Conservation (phyloP, 2,113 vertebrate species). For the Clarias macrocephalus region DNA sequence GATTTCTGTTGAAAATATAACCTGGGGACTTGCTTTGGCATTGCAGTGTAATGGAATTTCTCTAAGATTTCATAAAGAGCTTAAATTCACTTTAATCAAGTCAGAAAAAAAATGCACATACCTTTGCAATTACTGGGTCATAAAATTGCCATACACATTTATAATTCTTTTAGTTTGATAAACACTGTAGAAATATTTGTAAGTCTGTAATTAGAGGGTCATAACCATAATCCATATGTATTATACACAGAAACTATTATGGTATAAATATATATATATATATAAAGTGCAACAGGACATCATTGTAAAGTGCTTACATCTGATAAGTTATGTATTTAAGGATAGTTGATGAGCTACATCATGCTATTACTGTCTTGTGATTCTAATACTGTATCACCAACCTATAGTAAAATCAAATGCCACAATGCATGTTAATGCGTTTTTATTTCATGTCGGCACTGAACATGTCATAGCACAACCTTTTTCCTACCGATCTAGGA, state of each 20-base stretch:
- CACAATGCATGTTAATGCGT: too few relatives aligned
- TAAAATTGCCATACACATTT: not conserved
- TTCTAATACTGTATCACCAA: not conserved
- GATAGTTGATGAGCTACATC: not conserved
- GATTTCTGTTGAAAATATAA: not conserved
- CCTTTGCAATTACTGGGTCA: not conserved
- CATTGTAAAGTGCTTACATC: not conserved
- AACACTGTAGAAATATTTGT: not conserved
- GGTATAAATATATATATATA: too few relatives aligned
- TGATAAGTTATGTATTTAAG: not conserved
- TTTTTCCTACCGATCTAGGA: not conserved
- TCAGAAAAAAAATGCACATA: not conserved
- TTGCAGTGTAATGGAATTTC: not conserved
- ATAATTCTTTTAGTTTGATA: not conserved
- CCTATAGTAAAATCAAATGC: not conserved
- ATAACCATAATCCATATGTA: not conserved
- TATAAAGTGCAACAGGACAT: not conserved
- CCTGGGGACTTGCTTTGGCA: not conserved
- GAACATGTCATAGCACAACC: not conserved
- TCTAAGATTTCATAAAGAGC: not conserved
- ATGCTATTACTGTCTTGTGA: not conserved
- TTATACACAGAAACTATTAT: not conserved
- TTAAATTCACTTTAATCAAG: conserved; percentile 1
- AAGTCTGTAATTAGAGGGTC: not conserved
- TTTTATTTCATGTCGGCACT: too few relatives aligned